Conservation (phyloP, 2,888 invertebrate genomes). For the Eupsilia transversa region DNA sequence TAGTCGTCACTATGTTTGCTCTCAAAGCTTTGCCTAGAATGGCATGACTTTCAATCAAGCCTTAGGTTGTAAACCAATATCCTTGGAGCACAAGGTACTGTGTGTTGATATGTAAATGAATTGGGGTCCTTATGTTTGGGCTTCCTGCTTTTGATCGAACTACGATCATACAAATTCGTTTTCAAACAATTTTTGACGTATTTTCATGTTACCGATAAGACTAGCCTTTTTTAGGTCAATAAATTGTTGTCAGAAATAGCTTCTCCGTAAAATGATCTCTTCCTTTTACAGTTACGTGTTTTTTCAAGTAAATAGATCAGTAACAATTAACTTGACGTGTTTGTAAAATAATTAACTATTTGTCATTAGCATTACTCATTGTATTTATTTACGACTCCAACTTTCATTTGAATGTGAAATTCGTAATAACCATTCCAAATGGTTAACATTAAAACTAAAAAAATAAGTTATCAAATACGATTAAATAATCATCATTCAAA, state of each 20-base stretch:
- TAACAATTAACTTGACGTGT: not conserved
- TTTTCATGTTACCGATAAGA: not conserved
- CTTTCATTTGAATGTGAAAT: not conserved
- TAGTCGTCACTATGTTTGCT: constrained; percentile 1
- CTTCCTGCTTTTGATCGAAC: not conserved
- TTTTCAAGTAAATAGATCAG: not conserved
- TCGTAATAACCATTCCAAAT: not conserved
- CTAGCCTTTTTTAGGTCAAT: not conserved
- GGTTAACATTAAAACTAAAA: not conserved
- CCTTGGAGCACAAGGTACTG: not conserved
- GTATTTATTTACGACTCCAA: not conserved
- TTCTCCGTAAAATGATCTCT: not conserved
- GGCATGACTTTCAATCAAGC: constrained; percentile 17
- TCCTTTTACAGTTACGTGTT: not conserved
- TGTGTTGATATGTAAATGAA: constrained; percentile 14
- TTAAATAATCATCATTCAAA: not conserved
- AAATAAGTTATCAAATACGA: not conserved
- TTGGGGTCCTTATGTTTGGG: not conserved
- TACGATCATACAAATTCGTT: not conserved
- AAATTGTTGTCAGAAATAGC: not conserved
- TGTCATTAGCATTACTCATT: not conserved
- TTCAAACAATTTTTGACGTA: not conserved
- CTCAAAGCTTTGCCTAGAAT: constrained; percentile 32
- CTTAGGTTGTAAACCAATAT: constrained; percentile 5
- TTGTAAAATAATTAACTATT: not conserved